Evolutionary conservation across 2,113 vertebrate species (phyloP).

Genomic region (Spea bombifrons): DNA sequence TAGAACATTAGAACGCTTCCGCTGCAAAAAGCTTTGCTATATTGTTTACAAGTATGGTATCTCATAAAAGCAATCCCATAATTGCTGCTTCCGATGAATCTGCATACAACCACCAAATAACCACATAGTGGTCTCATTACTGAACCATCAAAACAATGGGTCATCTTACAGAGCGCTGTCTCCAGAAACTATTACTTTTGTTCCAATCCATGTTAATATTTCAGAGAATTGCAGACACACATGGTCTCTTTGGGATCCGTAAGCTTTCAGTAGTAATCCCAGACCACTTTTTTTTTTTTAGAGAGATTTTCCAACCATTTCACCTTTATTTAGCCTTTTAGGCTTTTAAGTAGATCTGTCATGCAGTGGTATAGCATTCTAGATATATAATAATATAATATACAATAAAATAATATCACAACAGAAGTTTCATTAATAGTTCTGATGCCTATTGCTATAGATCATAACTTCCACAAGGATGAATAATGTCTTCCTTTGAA

Average conservation of each 20-base stretch:
- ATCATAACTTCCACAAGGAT: too few relatives aligned
- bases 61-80: slow-evolving; percentile 31
- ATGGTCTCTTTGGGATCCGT: neutral
- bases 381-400: too few relatives aligned
- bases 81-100: slow-evolving; percentile 12
- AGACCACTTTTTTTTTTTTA: too few relatives aligned
- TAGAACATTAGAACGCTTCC: too few relatives aligned
- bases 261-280: neutral
- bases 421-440: too few relatives aligned
- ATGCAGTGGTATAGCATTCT: too few relatives aligned
- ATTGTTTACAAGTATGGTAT: slow-evolving; percentile 25
- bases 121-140: slow-evolving; percentile 31
- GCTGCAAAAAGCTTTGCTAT: neutral
- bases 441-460: too few relatives aligned
- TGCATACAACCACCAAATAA: slow-evolving; percentile 16
- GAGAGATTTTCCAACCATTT: too few relatives aligned
- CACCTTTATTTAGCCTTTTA: too few relatives aligned
- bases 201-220: slow-evolving; percentile 13
- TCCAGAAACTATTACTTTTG: slow-evolving; percentile 11
- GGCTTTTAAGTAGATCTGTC: too few relatives aligned
- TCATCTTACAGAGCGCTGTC: slow-evolving; percentile 23
- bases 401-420: too few relatives aligned
- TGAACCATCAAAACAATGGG: slow-evolving; percentile 11
- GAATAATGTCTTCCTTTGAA: too few relatives aligned
- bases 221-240: neutral